A percentile compares a stretch with the other conserved stretches of the same genome.
Conservation (phyloP, 2,888 invertebrate species). For the Globia sparganii region DNA sequence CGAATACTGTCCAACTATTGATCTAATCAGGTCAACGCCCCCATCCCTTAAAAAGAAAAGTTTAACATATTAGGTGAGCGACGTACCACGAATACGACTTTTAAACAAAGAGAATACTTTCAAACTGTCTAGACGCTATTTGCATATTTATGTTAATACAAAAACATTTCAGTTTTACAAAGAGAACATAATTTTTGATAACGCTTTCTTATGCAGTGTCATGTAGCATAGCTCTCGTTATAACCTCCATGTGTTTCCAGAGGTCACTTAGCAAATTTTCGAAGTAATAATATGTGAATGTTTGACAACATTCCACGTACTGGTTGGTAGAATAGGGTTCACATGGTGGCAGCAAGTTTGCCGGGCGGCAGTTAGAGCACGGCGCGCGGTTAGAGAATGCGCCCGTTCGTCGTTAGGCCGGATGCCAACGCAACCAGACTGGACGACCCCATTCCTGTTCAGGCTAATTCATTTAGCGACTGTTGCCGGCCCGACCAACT, state of each 20-base stretch:
- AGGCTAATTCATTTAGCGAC: slow-evolving; percentile 88
- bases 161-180: slow-evolving; percentile 58
- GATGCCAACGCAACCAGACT: slow-evolving; percentile 90
- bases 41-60: slow-evolving; percentile 42
- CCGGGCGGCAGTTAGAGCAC: slow-evolving; percentile 65
- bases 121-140: slow-evolving; percentile 57
- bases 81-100: slow-evolving; percentile 45
- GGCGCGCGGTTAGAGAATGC: slow-evolving; percentile 81
- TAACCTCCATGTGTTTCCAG: slow-evolving; percentile 31
- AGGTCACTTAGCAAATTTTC: slow-evolving; percentile 43
- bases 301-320: slow-evolving; percentile 60
- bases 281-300: slow-evolving; percentile 52
- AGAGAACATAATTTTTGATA: slow-evolving; percentile 52
- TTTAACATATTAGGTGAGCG: slow-evolving; percentile 21
- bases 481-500: slow-evolving; percentile 74
- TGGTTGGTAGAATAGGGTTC: slow-evolving; percentile 63
- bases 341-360: slow-evolving; percentile 66
- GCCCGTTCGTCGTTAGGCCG: slow-evolving; percentile 88
- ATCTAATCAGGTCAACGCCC: slow-evolving; percentile 28
- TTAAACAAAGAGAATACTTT: slow-evolving; percentile 54
- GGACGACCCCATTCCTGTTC: slow-evolving; percentile 88
- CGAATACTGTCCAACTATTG: neutral
- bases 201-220: slow-evolving; percentile 42
- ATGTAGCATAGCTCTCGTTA: slow-evolving; percentile 38
- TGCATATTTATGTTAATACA: slow-evolving; percentile 57